Evolutionary conservation across 2,113 vertebrate species (phyloP), one percentile per base, ranked within the genome.

Genomic region (Amazona vittata): DNA sequence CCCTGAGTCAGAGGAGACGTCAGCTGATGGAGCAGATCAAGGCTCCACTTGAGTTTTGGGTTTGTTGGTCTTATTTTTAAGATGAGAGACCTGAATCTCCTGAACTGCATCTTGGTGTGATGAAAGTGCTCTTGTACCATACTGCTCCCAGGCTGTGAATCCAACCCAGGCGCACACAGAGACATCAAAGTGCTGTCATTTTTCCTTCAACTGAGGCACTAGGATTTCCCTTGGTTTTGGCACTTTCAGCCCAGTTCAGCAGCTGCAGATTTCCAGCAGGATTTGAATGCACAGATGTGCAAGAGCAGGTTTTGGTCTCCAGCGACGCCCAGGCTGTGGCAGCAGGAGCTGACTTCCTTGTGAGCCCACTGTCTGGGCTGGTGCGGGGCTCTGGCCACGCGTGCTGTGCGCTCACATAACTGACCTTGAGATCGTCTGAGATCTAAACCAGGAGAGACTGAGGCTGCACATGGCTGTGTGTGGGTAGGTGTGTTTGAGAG

Each of bases 1-100:
- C 80, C 92, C 83, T 96, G 92, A 97, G 83, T 95, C 96, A 97
- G 43, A 95, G 69, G 6, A 89, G 84, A 29, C 75, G 87, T 57
- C 73, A 84, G 90, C 76, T 90, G 83, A 90, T 90, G 77, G 92
- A 64, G 86, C 47, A 93, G 86, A 92, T 89, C 57, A 44, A 94
- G 74, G 71, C 68, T 41, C n/a, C 67, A 4, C 29, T 3, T 63
- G 57, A 39, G 46, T 37, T 12, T 28, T 44, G 22, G n/a, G 24
- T 81, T 12, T 55, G 44, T 37, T 53, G 19, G 8, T n/a, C 28
- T 33, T 28, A 19, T 6, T 1, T 7, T 1, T 14, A 37, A 33
- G 70, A 59, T 73, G 78, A 41, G 37, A 69, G 87, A 63, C 4
- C 1, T 53, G 47, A 57, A 63, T 95, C n/a, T 96, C 25, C 91